Conservation (phyloP, 2,888 invertebrate genomes). For the Hydraecia micacea region DNA sequence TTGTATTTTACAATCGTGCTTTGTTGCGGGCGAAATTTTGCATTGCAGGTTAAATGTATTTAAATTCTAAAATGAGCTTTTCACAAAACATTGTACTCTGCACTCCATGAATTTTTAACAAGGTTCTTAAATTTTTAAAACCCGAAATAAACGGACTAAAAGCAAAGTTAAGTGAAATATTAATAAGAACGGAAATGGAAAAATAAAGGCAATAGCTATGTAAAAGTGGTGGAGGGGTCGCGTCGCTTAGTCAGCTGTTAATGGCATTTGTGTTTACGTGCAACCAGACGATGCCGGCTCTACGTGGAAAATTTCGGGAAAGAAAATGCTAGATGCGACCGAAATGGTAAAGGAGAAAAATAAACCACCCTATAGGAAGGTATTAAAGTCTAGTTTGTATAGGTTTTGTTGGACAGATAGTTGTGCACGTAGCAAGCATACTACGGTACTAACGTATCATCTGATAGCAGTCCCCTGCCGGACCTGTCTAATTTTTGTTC, state of each 20-base stretch:
- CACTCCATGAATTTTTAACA: conserved; percentile 38
- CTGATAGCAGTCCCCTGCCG: not conserved
- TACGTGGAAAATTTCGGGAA: conserved; percentile 61
- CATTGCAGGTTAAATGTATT: conserved; percentile 13
- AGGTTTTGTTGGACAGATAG: not conserved
- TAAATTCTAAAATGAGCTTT: conserved; percentile 15
- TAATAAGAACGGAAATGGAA: conserved; percentile 68
- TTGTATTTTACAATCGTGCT: conserved; percentile 27
- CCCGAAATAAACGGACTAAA: conserved; percentile 41
- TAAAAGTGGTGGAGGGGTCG: conserved; percentile 70
- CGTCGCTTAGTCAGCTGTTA: conserved; percentile 77
- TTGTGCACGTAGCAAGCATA: not conserved
- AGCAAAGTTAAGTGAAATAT: conserved; percentile 55
- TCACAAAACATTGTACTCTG: conserved; percentile 30
- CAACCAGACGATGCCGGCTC: conserved; percentile 60
- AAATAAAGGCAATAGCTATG: conserved; percentile 58
- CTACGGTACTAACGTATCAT: not conserved
- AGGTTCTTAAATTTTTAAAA: conserved; percentile 16
- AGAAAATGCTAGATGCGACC: conserved; percentile 60
- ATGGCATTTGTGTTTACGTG: conserved; percentile 80
- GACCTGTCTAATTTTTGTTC: not conserved
- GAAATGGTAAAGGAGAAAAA: conserved; percentile 15
- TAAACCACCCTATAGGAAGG: not conserved
- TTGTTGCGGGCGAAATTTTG: conserved; percentile 22
- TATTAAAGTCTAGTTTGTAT: not conserved